phyloP scores from a whole-genome alignment of 2,113 vertebrate species.

The Eira barbara region DNA sequence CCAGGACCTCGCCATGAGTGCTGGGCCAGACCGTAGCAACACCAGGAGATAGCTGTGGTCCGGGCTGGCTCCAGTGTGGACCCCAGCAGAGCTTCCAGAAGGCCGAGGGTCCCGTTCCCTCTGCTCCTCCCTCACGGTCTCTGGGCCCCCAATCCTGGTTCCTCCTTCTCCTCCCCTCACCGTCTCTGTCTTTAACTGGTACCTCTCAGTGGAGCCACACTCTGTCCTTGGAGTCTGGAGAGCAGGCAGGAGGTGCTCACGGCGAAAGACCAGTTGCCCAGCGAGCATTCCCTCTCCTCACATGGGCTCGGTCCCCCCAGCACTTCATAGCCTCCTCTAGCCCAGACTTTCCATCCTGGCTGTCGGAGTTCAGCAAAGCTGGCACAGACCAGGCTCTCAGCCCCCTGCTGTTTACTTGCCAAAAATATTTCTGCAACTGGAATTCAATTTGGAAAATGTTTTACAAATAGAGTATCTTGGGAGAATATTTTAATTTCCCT shows the following conservation, averaged over 20 bases:
- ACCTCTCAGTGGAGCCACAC: rapidly evolving
- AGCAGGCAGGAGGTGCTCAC: background rate
- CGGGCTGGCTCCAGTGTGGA: background rate
- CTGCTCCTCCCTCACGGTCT: background rate
- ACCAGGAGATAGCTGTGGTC: background rate
- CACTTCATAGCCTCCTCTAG: background rate
- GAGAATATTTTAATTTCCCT: conserved; percentile 17
- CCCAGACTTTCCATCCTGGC: background rate
- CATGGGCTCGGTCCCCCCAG: background rate
- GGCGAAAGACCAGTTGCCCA: background rate
- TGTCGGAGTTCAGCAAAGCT: background rate
- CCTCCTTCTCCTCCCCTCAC: background rate
- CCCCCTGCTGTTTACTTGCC: conserved; percentile 33
- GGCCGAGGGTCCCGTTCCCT: rapidly evolving
- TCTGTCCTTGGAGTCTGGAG: background rate
- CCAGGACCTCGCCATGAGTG: background rate
- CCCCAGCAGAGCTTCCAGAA: background rate
- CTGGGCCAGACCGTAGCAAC: no score
- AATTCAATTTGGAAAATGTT: conserved; percentile 36
- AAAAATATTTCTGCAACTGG: conserved; percentile 58
- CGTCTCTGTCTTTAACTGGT: background rate
- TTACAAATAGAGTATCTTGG: conserved; percentile 17
- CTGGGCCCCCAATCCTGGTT: background rate
- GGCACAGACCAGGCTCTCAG: conserved; percentile 5
- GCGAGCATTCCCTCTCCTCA: rapidly evolving